These are phyloP conservation scores for Hemichromis elongatus DNA, from an alignment of 2,113 vertebrate genomes.

Conservation along the genomic window DNA sequence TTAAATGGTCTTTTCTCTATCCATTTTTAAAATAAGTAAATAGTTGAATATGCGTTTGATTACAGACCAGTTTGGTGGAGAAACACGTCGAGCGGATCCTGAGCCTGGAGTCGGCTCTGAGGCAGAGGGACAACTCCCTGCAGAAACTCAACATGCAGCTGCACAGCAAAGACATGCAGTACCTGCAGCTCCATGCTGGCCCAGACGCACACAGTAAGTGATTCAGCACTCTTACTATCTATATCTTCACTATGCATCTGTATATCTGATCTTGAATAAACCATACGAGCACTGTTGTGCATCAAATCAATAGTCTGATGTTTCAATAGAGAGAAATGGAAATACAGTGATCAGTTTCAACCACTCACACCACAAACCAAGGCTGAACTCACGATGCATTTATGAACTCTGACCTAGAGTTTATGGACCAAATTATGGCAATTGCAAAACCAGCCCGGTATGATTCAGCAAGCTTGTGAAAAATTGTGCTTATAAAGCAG, in stretches of 20 bases:
- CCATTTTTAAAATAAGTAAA: not conserved
- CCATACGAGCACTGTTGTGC: not conserved
- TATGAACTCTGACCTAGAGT: not conserved
- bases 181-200: conserved; percentile 83
- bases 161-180: conserved; percentile 87
- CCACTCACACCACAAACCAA: not conserved
- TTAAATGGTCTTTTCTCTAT: not conserved
- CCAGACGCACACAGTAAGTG: conserved; percentile 83
- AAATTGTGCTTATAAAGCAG: accelerated
- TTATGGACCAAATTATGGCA: not conserved
- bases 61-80: conserved; percentile 89
- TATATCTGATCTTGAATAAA: not conserved
- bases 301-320: not conserved
- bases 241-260: not conserved
- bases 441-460: not conserved
- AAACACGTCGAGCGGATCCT: conserved; percentile 91
- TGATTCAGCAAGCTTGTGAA: not conserved
- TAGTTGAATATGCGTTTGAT: not conserved
- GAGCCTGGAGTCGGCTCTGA: conserved; percentile 85
- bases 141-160: conserved; percentile 81
- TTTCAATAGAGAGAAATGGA: not conserved
- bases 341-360: not conserved
- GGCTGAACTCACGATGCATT: not conserved
- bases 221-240: accelerated
- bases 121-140: conserved; percentile 82